Percentiles rank a stretch among this genome's conserved stretches.
These are phyloP conservation scores for Zaprionus africanus DNA, from an alignment of 1,140 invertebrate species.

Conservation along the genomic window DNA sequence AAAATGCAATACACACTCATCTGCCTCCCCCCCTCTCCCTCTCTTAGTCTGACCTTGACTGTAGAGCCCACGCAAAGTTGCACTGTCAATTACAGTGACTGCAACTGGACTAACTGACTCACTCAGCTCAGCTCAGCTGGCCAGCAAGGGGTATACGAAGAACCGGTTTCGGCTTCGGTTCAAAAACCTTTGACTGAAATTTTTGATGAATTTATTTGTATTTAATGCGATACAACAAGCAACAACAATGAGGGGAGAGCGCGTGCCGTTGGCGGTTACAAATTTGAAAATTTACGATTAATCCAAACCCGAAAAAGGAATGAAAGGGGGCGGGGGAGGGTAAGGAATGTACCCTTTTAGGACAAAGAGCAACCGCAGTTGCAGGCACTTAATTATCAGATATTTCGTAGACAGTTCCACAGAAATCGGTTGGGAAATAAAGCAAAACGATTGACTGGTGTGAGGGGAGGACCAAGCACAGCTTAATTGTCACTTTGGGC, in stretches of 20 bases:
- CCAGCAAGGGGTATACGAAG: slow-evolving; percentile 39
- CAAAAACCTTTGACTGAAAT: slow-evolving; percentile 59
- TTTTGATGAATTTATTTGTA: slow-evolving; percentile 72
- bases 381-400: slow-evolving; percentile 47
- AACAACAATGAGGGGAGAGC: slow-evolving; percentile 27
- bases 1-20: slow-evolving; percentile 32
- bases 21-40: neutral
- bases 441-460: neutral
- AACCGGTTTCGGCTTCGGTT: slow-evolving; percentile 57
- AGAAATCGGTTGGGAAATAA: slow-evolving; percentile 5
- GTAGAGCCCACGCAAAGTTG: slow-evolving; percentile 32
- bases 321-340: neutral
- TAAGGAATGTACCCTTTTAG: slow-evolving; percentile 13
- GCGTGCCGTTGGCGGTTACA: slow-evolving; percentile 61
- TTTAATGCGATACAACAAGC: slow-evolving; percentile 51
- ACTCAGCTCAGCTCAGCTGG: slow-evolving; percentile 14
- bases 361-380: slow-evolving; percentile 28
- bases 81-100: slow-evolving; percentile 21
- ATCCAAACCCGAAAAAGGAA: neutral
- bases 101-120: slow-evolving; percentile 37
- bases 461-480: neutral
- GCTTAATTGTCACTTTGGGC: neutral
- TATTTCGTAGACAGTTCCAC: slow-evolving; percentile 39
- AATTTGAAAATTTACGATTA: slow-evolving; percentile 33
- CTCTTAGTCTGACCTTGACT: slow-evolving; percentile 59